These are phyloP conservation scores for Leptinotarsa juncta DNA, from an alignment of 2,888 invertebrate species.

Conservation along the genomic window DNA sequence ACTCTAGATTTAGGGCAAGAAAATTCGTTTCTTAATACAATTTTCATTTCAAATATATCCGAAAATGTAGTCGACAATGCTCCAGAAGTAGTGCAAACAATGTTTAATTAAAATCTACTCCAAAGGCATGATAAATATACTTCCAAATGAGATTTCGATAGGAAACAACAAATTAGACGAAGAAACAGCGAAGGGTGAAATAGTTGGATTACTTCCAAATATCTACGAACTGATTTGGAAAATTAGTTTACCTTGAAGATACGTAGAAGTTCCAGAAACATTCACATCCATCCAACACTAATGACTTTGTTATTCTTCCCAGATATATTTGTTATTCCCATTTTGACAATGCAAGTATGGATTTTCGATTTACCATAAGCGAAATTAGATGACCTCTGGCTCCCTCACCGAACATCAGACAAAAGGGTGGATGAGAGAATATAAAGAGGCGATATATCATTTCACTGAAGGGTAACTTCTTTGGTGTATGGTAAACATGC, in stretches of 20 bases:
- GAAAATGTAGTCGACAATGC: too few species aligned
- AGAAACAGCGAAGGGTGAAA: not conserved
- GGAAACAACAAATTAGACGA: not conserved
- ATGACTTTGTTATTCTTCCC: slow-evolving; percentile 3
- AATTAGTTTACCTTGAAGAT: not conserved
- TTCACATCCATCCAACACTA: slow-evolving; percentile 3
- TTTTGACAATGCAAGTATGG: slow-evolving; percentile 8
- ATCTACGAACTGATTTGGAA: not conserved
- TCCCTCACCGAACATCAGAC: not conserved
- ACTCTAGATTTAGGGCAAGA: too few species aligned
- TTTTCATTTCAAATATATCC: too few species aligned
- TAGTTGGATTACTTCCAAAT: not conserved
- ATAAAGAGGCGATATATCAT: slow-evolving; percentile 7
- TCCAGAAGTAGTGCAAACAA: too few species aligned
- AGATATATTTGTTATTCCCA: not conserved
- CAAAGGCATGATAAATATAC: too few species aligned
- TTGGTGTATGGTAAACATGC: not conserved
- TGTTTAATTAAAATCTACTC: too few species aligned
- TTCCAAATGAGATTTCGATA: too few species aligned
- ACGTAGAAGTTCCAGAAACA: not conserved
- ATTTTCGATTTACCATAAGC: slow-evolving; percentile 13
- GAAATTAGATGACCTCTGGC: slow-evolving; percentile 7
- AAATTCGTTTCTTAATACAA: too few species aligned
- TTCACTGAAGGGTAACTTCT: not conserved
- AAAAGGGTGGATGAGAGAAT: not conserved